These are phyloP conservation scores for Marasmarcha lunaedactyla DNA, from an alignment of 2,888 invertebrate genomes.

Conservation along the genomic window DNA sequence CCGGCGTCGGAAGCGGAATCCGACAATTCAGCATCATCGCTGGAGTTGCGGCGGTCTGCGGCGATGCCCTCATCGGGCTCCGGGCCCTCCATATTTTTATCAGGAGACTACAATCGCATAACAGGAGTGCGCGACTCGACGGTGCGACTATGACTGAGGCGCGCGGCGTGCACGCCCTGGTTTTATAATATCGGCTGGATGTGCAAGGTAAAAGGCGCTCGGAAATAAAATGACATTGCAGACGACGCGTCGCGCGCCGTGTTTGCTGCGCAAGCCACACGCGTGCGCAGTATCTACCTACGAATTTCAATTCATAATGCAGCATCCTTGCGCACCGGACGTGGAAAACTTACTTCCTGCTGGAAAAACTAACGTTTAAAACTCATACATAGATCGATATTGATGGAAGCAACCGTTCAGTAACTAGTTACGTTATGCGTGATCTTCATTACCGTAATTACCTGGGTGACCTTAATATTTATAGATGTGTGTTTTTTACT, in stretches of 20 bases:
- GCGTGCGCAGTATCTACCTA: neutral
- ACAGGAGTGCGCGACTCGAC: conserved; percentile 34
- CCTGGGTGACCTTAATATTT: too few species aligned
- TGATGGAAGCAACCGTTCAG: too few species aligned
- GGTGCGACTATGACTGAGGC: conserved; percentile 56
- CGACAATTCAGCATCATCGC: conserved; percentile 76
- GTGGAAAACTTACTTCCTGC: neutral
- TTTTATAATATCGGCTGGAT: conserved; percentile 61
- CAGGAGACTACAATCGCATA: conserved; percentile 11
- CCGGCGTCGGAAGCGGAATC: conserved; percentile 75
- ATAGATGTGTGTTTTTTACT: too few species aligned
- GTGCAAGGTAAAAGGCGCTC: conserved; percentile 56
- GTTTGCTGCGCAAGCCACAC: neutral
- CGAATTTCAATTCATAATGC: neutral
- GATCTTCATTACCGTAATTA: too few species aligned
- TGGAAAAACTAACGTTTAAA: too few species aligned
- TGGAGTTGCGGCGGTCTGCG: conserved; percentile 59
- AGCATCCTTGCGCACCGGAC: neutral
- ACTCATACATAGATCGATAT: too few species aligned
- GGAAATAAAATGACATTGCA: conserved; percentile 59
- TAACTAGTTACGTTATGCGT: too few species aligned
- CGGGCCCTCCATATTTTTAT: conserved; percentile 44
- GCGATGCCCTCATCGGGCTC: conserved; percentile 60
- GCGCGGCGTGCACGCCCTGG: conserved; percentile 42
- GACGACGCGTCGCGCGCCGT: conserved; percentile 30